phyloP scores from a whole-genome alignment of 2,113 vertebrate species.

The Datnioides undecimradiatus region DNA sequence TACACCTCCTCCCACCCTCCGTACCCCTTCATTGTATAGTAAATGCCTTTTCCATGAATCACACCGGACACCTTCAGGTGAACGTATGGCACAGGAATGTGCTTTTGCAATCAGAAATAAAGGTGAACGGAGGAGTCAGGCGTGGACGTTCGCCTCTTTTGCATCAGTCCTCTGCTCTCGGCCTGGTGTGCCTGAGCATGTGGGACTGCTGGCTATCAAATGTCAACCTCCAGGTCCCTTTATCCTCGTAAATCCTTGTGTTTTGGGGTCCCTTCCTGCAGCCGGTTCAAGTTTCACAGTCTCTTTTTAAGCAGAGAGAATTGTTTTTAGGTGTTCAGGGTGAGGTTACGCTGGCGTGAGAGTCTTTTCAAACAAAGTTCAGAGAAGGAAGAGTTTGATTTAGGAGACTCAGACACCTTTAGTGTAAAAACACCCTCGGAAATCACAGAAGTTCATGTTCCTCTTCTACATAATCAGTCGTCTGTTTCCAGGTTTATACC shows the following conservation, averaged over 20 bases:
- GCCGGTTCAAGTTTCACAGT: constrained; percentile 3
- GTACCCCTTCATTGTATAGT: neutral
- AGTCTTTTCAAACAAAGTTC: neutral
- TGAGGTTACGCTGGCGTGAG: neutral
- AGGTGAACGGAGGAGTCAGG: neutral
- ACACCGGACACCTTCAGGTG: neutral
- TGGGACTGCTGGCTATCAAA: constrained; percentile 5
- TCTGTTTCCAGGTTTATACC: neutral
- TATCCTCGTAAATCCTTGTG: constrained; percentile 1
- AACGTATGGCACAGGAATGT: neutral
- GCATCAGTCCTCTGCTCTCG: neutral
- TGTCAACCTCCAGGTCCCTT: constrained; percentile 20
- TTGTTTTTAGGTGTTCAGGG: neutral
- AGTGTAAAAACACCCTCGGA: neutral
- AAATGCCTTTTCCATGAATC: neutral
- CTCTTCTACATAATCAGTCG: neutral
- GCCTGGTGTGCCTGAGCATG: neutral
- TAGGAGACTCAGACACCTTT: neutral
- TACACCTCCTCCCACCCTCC: neutral
- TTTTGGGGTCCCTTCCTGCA: constrained; percentile 9
- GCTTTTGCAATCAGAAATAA: constrained; percentile 5
- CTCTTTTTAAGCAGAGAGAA: neutral
- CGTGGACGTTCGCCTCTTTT: neutral
- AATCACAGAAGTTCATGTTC: neutral
- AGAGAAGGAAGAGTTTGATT: neutral